phyloP scores from a whole-genome alignment of 1,140 invertebrate species.

The Hypsibius dujardini region DNA sequence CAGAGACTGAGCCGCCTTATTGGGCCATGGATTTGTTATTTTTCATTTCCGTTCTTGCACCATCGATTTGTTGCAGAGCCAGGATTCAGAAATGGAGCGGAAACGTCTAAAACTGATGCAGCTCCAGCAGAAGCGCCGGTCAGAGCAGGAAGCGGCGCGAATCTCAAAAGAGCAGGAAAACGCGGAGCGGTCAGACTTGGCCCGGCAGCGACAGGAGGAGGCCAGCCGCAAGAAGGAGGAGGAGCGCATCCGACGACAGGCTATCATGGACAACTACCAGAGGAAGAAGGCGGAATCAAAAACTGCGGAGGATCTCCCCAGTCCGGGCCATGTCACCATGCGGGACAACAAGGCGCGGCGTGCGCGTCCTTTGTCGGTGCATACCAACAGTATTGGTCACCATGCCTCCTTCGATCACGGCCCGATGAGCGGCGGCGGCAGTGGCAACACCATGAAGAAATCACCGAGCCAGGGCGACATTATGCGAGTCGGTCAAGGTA shows the following conservation, averaged over 20 bases:
- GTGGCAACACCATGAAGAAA: not conserved
- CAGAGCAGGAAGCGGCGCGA: conserved; percentile 9
- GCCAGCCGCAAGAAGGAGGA: conserved; percentile 1
- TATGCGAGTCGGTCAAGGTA: not conserved
- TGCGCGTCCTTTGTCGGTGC: conserved; percentile 27
- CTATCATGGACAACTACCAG: conserved; percentile 29
- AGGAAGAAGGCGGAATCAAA: conserved; percentile 29
- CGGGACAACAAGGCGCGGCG: conserved; percentile 21
- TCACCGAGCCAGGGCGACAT: conserved; percentile 6
- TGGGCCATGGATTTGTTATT: too few relatives aligned
- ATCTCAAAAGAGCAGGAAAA: not conserved
- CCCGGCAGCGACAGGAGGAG: not conserved
- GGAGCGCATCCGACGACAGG: conserved; percentile 25
- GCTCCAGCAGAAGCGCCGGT: not conserved
- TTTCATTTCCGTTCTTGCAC: too few relatives aligned
- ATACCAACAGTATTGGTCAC: conserved; percentile 24
- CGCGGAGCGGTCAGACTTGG: not conserved
- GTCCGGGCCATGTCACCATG: conserved; percentile 24
- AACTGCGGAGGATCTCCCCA: conserved; percentile 27
- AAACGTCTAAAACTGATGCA: not conserved
- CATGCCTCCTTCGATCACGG: not conserved
- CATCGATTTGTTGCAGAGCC: not conserved
- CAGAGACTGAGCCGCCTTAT: too few relatives aligned
- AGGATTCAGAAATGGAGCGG: not conserved
- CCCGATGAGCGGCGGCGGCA: not conserved